Conservation (phyloP, 2,797 vertebrate species). For the Salmo trutta region DNA sequence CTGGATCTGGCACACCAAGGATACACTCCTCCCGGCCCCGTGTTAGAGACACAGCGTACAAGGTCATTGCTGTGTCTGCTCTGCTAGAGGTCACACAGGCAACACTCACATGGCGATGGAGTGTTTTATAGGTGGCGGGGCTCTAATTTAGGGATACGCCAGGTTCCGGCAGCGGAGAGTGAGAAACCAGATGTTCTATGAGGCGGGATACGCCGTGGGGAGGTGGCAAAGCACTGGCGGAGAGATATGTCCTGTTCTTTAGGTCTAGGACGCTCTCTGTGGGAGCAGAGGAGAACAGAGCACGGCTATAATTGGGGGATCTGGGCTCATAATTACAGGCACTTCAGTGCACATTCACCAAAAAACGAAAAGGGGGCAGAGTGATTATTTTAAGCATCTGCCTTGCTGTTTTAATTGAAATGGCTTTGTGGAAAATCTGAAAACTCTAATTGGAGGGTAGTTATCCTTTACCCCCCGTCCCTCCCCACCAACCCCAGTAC, state of each 20-base stretch:
- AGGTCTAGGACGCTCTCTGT: background rate
- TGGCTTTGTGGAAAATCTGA: conserved; percentile 64
- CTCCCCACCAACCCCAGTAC: conserved; percentile 3
- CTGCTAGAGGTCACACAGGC: conserved; percentile 28
- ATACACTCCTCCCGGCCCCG: background rate
- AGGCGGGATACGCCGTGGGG: conserved; percentile 36
- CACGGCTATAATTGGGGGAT: conserved; percentile 70
- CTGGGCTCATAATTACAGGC: conserved; percentile 72
- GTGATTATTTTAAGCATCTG: conserved; percentile 67
- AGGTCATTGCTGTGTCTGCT: conserved; percentile 52
- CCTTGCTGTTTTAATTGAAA: conserved; percentile 60
- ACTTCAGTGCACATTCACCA: conserved; percentile 50
- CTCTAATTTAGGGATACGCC: conserved; percentile 76
- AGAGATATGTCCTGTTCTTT: background rate
- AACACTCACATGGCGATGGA: conserved; percentile 47
- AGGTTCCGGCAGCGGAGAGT: conserved; percentile 59
- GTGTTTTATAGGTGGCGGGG: conserved; percentile 64
- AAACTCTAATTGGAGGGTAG: conserved; percentile 64
- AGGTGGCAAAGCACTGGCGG: conserved; percentile 4
- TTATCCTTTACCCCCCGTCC: conserved; percentile 38
- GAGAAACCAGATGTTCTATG: conserved; percentile 75
- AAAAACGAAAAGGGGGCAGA: conserved; percentile 26
- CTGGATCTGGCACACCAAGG: background rate
- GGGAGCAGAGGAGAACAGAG: conserved; percentile 15
- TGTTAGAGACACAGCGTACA: conserved; percentile 40